Evolutionary conservation across 2,888 invertebrate species (phyloP).

Genomic region (Griposia aprilina): DNA sequence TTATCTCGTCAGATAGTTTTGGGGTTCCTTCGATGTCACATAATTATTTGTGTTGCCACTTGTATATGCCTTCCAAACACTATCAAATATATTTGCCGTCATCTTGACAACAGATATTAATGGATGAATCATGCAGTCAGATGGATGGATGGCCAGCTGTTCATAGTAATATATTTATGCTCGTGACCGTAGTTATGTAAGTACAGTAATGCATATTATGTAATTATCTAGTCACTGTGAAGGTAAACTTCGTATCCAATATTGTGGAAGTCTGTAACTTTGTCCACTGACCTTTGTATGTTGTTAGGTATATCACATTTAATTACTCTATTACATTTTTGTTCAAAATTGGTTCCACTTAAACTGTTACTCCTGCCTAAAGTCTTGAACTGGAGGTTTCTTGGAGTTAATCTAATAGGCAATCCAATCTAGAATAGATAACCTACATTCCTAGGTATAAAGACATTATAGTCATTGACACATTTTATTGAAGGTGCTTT

Average conservation of each 20-base stretch:
- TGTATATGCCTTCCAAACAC: no score
- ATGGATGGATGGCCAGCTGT: not conserved
- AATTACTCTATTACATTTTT: not conserved
- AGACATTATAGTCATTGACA: slow-evolving; percentile 2
- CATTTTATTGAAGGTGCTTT: slow-evolving; percentile 1
- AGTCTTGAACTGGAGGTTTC: not conserved
- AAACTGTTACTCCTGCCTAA: not conserved
- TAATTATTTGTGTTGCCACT: no score
- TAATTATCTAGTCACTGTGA: slow-evolving; percentile 28
- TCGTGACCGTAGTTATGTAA: not conserved
- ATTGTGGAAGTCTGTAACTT: not conserved
- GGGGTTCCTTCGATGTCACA: not conserved
- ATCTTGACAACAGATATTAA: not conserved
- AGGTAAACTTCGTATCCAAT: slow-evolving; percentile 29
- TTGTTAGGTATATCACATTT: not conserved
- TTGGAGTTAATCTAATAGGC: not conserved
- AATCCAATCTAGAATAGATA: slow-evolving; percentile 2
- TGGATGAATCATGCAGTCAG: not conserved
- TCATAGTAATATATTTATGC: not conserved
- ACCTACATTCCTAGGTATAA: no score
- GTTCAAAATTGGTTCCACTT: not conserved
- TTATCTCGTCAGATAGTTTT: not conserved
- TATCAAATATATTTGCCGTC: no score
- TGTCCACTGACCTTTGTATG: slow-evolving; percentile 33
- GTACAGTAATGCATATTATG: slow-evolving; percentile 29